phyloP scores from a whole-genome alignment of 2,888 invertebrate genomes.

The Pheosia gnoma region DNA sequence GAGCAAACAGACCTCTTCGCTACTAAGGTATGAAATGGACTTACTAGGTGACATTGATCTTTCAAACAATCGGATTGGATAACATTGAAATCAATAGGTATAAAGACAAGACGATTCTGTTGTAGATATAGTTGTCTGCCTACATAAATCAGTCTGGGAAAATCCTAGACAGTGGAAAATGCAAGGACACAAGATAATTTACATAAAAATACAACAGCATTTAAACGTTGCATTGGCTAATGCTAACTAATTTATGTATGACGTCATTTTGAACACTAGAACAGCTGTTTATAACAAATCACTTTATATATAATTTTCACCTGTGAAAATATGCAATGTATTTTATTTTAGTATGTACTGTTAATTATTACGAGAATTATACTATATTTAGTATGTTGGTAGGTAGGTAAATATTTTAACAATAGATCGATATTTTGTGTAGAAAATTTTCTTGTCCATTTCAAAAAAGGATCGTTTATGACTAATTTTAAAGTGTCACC shows the following conservation, averaged over 20 bases:
- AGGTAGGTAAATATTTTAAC: too few relatives aligned
- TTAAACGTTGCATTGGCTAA: neutral
- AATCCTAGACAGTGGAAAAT: constrained; percentile 4
- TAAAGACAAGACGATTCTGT: neutral
- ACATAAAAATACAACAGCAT: neutral
- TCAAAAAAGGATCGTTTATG: constrained; percentile 4
- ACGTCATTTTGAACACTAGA: neutral
- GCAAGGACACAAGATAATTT: neutral
- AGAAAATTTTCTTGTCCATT: too few relatives aligned
- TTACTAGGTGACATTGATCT: neutral
- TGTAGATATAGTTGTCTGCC: neutral
- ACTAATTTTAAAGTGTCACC: neutral
- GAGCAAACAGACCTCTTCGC: too few relatives aligned
- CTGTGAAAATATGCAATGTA: neutral
- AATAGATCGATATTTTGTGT: too few relatives aligned
- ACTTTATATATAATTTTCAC: neutral
- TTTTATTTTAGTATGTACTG: too few relatives aligned
- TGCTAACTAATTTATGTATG: neutral
- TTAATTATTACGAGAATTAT: too few relatives aligned
- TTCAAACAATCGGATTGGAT: neutral
- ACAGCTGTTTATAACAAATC: neutral
- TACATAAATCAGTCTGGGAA: neutral
- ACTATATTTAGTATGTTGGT: too few relatives aligned
- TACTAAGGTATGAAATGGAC: too few relatives aligned
- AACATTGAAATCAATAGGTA: neutral